phyloP scores from a whole-genome alignment of 2,113 vertebrate species.

The Potamarius usumacintae region DNA sequence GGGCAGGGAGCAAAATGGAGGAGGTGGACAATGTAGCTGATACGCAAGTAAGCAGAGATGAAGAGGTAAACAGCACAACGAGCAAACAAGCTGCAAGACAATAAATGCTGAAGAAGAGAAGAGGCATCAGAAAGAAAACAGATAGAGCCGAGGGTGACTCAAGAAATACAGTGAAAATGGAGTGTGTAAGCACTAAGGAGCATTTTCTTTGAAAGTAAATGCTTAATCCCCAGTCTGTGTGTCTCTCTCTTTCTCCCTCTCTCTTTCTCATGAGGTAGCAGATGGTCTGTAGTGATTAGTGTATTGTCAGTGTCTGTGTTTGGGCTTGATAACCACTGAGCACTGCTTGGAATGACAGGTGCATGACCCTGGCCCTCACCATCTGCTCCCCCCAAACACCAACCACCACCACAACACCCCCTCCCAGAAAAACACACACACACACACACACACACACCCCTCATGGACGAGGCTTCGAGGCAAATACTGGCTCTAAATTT shows the following conservation, averaged over 20 bases:
- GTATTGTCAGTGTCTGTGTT: conserved; percentile 79
- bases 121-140: background rate
- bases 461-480: conserved; percentile 13
- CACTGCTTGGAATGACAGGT: conserved; percentile 79
- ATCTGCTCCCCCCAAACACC: conserved; percentile 68
- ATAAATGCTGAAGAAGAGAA: background rate
- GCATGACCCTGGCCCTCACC: conserved; percentile 78
- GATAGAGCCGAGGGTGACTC: background rate
- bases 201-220: conserved; percentile 7
- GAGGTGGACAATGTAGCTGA: conserved; percentile 37
- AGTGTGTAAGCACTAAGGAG: background rate
- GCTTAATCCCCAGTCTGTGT: conserved; percentile 51
- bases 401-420: conserved; percentile 32
- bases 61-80: background rate
- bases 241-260: conserved; percentile 60
- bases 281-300: conserved; percentile 81
- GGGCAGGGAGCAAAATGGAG: conserved; percentile 49
- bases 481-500: conserved; percentile 10
- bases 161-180: background rate
- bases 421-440: conserved; percentile 54
- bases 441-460: conserved; percentile 35
- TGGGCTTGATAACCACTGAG: conserved; percentile 76
- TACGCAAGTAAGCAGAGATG: background rate
- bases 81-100: background rate
- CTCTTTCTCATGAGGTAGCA: conserved; percentile 68